These are phyloP conservation scores for Numida meleagris DNA, from an alignment of 2,113 vertebrate genomes.

Conservation along the genomic window DNA sequence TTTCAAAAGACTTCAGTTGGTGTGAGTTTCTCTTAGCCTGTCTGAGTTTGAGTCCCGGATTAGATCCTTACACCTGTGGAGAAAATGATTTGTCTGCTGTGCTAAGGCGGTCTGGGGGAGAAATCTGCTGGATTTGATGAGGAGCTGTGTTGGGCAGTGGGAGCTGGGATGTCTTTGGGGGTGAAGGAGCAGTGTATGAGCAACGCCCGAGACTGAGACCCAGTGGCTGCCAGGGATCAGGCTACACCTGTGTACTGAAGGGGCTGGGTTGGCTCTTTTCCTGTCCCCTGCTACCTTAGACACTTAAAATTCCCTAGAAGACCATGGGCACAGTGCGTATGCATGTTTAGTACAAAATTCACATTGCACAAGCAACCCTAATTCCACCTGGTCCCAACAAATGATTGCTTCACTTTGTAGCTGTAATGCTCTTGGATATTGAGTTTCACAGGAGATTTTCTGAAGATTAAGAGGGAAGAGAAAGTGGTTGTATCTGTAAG, in stretches of 20 bases:
- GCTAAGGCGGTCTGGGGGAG: neutral
- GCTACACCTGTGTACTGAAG: neutral
- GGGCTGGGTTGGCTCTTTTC: neutral
- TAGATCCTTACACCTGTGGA: neutral
- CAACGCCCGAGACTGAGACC: neutral
- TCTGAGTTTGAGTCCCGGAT: neutral
- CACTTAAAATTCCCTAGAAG: neutral
- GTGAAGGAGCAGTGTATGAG: neutral
- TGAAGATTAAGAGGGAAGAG: neutral
- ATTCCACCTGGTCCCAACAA: neutral
- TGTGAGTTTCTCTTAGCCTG: neutral
- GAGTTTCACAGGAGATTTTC: neutral
- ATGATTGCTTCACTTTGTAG: neutral
- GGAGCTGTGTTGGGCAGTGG: neutral
- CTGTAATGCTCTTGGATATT: neutral
- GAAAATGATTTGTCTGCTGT: neutral
- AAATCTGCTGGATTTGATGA: neutral
- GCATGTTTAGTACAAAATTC: neutral
- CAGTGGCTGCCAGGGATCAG: neutral
- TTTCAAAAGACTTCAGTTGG: neutral
- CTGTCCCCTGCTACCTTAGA: fast-evolving
- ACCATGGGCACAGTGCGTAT: neutral
- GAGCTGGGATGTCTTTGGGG: neutral
- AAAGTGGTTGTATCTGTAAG: neutral
- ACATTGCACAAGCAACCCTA: neutral